phyloP scores from a whole-genome alignment of 2,888 invertebrate genomes.

The Deladenus siricidicola region DNA sequence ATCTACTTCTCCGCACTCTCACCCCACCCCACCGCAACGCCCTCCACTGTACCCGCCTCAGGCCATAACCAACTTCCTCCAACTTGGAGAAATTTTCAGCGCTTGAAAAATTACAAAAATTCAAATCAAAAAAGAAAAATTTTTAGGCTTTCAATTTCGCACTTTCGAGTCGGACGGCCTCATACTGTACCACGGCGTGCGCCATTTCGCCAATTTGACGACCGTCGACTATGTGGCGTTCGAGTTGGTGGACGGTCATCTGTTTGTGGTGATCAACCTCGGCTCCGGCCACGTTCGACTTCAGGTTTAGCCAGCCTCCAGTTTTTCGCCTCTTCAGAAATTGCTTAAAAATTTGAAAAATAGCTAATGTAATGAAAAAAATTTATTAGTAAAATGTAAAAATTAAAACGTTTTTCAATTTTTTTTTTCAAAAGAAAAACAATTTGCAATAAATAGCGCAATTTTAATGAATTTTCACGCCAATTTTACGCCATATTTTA shows the following conservation, averaged over 20 bases:
- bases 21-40: no score
- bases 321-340: no score
- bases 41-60: no score
- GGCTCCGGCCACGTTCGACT: conserved; percentile 82
- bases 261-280: conserved; percentile 80
- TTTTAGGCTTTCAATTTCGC: conserved; percentile 64
- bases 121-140: background rate
- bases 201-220: conserved; percentile 23
- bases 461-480: no score
- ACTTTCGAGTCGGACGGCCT: conserved; percentile 90
- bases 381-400: background rate
- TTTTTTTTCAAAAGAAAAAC: no score
- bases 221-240: conserved; percentile 85
- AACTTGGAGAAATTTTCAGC: no score
- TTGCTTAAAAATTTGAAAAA: background rate
- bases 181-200: conserved; percentile 69
- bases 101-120: background rate
- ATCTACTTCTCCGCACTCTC: no score
- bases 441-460: no score
- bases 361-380: background rate
- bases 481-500: no score
- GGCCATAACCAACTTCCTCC: no score
- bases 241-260: conserved; percentile 83
- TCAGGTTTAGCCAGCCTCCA: conserved; percentile 55
- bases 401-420: no score